Percentiles rank a stretch among this genome's conserved stretches.
Conservation (phyloP, 2,797 vertebrate genomes). For the Mormyrus hasselquistii region DNA sequence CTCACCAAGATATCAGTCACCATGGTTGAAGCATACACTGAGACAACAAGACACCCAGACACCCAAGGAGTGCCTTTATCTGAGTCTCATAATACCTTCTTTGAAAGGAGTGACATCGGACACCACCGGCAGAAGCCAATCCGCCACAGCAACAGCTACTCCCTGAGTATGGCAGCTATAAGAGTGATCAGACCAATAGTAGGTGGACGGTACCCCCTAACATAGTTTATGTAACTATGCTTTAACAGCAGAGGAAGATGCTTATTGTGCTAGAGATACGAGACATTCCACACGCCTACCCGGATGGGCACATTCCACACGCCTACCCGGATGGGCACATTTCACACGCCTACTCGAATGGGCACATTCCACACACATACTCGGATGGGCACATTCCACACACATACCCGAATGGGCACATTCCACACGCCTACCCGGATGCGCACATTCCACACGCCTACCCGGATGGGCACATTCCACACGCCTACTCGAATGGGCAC, state of each 20-base stretch:
- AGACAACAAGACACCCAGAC: background rate
- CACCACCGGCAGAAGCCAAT: background rate
- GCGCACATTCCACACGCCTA: no score
- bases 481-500: no score
- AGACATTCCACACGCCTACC: background rate
- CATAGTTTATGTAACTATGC: background rate
- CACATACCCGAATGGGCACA: no score
- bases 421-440: no score
- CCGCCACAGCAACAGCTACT: background rate
- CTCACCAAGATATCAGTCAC: background rate
- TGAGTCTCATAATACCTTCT: background rate
- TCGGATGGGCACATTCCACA: no score
- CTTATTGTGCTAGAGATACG: background rate
- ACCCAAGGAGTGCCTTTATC: background rate
- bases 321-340: no score
- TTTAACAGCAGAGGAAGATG: background rate
- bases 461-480: no score
- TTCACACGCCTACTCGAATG: no score
- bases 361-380: no score
- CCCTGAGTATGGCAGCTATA: background rate
- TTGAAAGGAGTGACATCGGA: background rate
- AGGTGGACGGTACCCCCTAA: background rate
- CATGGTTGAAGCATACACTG: background rate
- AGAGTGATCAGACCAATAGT: background rate
- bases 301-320: background rate